Evolutionary conservation across 2,888 invertebrate genomes (phyloP), one percentile per base, ranked within the genome.

Genomic region (Drosophila hamatofila): DNA sequence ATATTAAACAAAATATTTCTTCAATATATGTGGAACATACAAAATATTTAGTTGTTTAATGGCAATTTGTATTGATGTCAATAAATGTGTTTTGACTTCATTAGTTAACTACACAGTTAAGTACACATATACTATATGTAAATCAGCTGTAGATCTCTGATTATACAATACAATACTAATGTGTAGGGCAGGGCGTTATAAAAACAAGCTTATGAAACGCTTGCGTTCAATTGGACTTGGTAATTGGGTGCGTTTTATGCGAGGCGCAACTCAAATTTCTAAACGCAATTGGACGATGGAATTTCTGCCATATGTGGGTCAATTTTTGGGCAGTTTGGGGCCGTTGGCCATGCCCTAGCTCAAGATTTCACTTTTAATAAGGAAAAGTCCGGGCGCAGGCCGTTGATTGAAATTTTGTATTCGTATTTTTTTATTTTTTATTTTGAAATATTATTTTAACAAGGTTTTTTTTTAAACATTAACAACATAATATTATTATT

Each of bases 381-480:
- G 52, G 64, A 70, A 73, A 71, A 63, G 35, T 42, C 2, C n/a
- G 16, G 49, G 65, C 48, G 33, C 25, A 39, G 49, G 51, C 54
- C 54, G 35, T 55, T 49, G 3, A 25, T 80, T 75, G 54, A 64
- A 80, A 78, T 89, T 83, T 85, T 72, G 75, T 89, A 81, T 91
- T 82, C 83, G 81, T 91, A 83, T 51, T 30, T 30, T 30, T 54
- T 54, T 37, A 84, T 85, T 91, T 78, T 91, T 91, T 89, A 84
- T 90, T 90, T 77, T 89, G 89, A 91, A 92, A 90, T 92, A 90
- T 91, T 90, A 91, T 92, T 92, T 92, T 93, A 92, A 92, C 92
- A 92, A 92, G 87, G 76, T 91, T 91, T 91, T 91, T 91, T 91
- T 92, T 92, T 83, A 91, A 93, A 92, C 93, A 93, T 92, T 93